Evolutionary conservation across 2,888 invertebrate species (phyloP).

Genomic region (Gortyna flavago): DNA sequence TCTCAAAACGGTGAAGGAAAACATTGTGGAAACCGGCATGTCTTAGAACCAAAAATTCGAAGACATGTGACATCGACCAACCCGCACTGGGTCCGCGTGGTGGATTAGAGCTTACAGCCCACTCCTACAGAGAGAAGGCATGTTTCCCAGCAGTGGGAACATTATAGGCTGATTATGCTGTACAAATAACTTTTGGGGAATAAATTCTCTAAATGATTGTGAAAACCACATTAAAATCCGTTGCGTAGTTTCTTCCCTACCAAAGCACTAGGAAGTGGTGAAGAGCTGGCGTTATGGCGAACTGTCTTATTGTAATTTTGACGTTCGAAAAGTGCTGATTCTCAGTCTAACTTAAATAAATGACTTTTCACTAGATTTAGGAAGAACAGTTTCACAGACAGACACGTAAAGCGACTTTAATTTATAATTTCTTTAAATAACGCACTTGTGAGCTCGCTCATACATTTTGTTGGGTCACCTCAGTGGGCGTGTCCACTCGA

Average conservation of each 20-base stretch:
- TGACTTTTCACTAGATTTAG: not conserved
- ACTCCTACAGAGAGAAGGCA: no score
- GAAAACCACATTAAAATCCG: not conserved
- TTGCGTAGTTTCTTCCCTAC: not conserved
- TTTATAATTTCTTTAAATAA: not conserved
- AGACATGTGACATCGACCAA: no score
- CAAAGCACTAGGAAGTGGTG: not conserved
- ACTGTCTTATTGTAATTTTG: not conserved
- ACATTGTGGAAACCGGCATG: no score
- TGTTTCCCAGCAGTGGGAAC: no score
- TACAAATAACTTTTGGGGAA: no score
- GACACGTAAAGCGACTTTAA: not conserved
- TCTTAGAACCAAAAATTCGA: no score
- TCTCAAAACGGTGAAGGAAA: no score
- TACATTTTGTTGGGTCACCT: conserved; percentile 69
- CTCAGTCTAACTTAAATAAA: not conserved
- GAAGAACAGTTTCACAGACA: not conserved
- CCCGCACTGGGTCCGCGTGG: no score
- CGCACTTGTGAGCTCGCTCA: conserved; percentile 47
- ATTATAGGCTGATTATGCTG: no score
- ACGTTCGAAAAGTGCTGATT: not conserved
- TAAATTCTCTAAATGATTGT: no score
- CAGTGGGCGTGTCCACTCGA: conserved; percentile 81
- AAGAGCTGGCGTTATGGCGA: not conserved
- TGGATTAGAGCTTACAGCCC: no score